These are phyloP conservation scores for Eulemur macaco DNA, from an alignment of 2,113 vertebrate genomes.

Conservation along the genomic window DNA sequence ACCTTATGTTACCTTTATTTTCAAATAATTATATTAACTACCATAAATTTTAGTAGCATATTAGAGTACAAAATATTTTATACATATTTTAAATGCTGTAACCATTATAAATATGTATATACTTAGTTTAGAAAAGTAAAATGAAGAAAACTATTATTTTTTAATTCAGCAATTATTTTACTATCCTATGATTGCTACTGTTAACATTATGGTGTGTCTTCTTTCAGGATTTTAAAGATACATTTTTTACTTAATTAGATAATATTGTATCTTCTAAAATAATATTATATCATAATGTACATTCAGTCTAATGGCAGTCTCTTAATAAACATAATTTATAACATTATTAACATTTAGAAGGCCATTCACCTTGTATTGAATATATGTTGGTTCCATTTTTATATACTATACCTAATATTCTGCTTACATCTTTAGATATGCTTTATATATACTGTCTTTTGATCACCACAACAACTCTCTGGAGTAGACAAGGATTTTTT, in stretches of 20 bases:
- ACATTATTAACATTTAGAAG: background rate
- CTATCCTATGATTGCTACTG: background rate
- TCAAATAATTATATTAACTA: background rate
- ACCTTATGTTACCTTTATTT: background rate
- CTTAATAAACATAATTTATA: background rate
- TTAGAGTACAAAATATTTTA: background rate
- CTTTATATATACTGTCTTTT: background rate
- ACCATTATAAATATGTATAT: background rate
- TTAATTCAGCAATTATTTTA: background rate
- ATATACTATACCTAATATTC: background rate
- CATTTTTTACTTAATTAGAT: background rate
- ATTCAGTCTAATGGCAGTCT: background rate
- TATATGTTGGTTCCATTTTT: background rate
- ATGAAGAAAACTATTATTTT: background rate
- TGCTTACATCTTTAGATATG: background rate
- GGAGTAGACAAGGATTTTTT: background rate
- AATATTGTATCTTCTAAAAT: background rate
- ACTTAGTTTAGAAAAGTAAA: background rate
- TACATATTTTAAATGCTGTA: background rate
- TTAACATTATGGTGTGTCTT: background rate
- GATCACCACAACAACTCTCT: background rate
- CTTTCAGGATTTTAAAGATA: background rate
- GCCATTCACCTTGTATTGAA: background rate
- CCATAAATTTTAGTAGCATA: background rate
- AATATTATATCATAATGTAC: background rate